These are phyloP conservation scores for Aulostomus chinensis DNA, from an alignment of 2,797 vertebrate genomes.

Conservation along the genomic window DNA sequence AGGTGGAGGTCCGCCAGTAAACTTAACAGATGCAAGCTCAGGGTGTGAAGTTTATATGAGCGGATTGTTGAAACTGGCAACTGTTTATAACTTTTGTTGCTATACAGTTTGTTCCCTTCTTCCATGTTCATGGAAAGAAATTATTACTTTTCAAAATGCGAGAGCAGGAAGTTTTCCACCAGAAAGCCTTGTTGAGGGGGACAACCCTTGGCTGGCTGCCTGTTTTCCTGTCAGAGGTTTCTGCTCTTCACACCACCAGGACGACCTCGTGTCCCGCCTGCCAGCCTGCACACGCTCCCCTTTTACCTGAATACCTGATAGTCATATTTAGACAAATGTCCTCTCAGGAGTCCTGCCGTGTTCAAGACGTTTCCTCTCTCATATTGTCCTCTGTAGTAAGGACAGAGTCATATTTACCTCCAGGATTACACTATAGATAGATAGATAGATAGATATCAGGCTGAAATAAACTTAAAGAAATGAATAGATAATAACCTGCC, in stretches of 20 bases:
- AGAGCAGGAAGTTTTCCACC: slow-evolving; percentile 63
- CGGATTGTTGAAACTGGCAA: background rate
- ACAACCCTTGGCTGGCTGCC: slow-evolving; percentile 60
- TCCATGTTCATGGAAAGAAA: slow-evolving; percentile 21
- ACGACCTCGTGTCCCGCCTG: slow-evolving; percentile 32
- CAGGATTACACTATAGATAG: no score
- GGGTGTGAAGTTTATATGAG: no score
- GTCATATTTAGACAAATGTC: background rate
- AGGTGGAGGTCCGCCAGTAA: background rate
- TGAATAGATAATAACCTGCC: no score
- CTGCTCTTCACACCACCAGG: slow-evolving; percentile 29
- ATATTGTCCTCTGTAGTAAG: background rate
- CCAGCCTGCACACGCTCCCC: slow-evolving; percentile 24
- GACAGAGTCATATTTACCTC: no score
- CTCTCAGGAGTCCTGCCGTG: background rate
- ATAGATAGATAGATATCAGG: no score
- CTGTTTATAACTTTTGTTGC: slow-evolving; percentile 7
- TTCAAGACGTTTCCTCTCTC: background rate
- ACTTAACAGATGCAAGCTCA: background rate
- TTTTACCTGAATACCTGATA: background rate
- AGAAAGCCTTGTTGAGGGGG: slow-evolving; percentile 15
- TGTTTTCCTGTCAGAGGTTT: slow-evolving; percentile 50
- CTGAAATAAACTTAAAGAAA: no score
- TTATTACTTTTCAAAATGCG: slow-evolving; percentile 47
- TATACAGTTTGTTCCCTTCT: background rate